phyloP scores from a whole-genome alignment of 64 coral and sea anemone genomes.

The Pocillopora damicornis region DNA sequence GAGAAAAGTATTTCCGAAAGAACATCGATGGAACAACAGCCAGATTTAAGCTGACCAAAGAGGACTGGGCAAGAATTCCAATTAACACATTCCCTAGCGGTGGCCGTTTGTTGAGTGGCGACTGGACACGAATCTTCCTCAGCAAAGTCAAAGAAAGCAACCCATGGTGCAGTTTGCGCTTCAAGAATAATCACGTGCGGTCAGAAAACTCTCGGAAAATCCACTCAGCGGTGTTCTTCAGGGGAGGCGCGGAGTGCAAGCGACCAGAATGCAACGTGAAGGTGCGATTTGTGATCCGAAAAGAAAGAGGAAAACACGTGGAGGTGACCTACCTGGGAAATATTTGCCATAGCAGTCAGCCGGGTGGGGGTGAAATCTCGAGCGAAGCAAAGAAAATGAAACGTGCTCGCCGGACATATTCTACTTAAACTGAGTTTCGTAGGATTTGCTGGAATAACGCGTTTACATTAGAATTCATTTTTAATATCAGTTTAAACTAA shows the following conservation, averaged over 20 bases:
- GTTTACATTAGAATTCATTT: no score
- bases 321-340: conserved; percentile 28
- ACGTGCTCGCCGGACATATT: not conserved
- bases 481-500: no score
- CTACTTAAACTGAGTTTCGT: not conserved
- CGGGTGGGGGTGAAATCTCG: not conserved
- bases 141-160: conserved; percentile 38
- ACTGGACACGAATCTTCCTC: conserved; percentile 39
- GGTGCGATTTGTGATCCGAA: conserved; percentile 25
- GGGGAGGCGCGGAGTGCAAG: conserved; percentile 39
- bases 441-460: not conserved
- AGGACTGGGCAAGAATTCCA: conserved; percentile 36
- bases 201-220: conserved; percentile 38
- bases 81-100: conserved; percentile 40
- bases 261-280: conserved; percentile 39
- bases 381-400: not conserved
- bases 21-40: conserved; percentile 32
- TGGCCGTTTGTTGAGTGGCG: conserved; percentile 28
- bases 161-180: conserved; percentile 50
- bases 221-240: conserved; percentile 45
- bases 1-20: conserved; percentile 26
- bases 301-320: conserved; percentile 32
- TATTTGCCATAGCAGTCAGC: conserved; percentile 23
- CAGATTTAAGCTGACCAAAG: conserved; percentile 23
- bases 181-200: conserved; percentile 44